Conservation (phyloP, 2,113 vertebrate species). For the Chloropsis cyanopogon region DNA sequence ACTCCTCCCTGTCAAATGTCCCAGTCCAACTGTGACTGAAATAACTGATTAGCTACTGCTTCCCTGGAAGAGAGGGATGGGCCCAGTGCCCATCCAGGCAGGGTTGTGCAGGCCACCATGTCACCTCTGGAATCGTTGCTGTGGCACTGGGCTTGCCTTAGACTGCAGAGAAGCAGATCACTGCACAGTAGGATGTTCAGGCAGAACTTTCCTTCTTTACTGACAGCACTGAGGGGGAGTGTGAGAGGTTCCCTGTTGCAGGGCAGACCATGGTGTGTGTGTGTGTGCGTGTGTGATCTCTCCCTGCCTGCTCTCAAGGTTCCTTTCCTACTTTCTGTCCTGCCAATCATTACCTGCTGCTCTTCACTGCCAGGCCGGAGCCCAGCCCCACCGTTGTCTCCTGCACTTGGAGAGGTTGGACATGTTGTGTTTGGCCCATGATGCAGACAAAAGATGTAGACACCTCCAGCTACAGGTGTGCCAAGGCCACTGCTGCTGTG, state of each 20-base stretch:
- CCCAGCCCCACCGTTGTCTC: not conserved
- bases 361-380: not conserved
- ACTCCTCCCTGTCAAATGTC: not conserved
- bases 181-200: not conserved
- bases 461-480: not conserved
- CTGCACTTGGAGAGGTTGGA: not conserved
- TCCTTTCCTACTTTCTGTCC: not conserved
- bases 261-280: not conserved
- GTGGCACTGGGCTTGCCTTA: not conserved
- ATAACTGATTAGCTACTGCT: not conserved
- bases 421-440: not conserved
- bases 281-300: not conserved
- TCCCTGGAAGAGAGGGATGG: not conserved
- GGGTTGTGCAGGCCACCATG: not conserved
- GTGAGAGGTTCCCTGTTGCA: not conserved
- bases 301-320: not conserved
- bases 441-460: not conserved
- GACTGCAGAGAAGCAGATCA: not conserved
- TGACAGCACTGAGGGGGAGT: not conserved
- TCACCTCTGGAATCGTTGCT: not conserved
- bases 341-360: not conserved
- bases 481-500: not conserved
- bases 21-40: not conserved
- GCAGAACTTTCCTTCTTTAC: not conserved
- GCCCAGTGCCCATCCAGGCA: accelerated